Percentiles rank a stretch among this genome's conserved stretches.
Evolutionary conservation across 2,113 vertebrate species (phyloP).

Genomic region (Gymnobelideus leadbeateri): DNA sequence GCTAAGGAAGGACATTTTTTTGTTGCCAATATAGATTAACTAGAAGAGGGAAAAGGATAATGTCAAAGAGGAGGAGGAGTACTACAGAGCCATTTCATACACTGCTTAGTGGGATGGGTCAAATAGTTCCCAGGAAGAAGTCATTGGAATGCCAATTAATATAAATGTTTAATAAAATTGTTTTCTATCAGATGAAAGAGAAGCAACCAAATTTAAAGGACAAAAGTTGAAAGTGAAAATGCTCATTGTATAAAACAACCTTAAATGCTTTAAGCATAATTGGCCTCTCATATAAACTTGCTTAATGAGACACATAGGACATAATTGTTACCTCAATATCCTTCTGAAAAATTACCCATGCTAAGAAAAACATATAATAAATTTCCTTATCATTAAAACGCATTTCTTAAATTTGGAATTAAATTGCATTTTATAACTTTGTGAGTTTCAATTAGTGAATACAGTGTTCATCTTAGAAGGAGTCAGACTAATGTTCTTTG

Average conservation of each 20-base stretch:
- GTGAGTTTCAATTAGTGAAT: constrained; percentile 13
- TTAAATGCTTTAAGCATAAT: constrained; percentile 26
- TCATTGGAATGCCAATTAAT: not conserved
- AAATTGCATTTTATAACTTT: not conserved
- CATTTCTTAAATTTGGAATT: constrained; percentile 32
- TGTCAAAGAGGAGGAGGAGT: not conserved
- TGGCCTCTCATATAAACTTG: constrained; percentile 24
- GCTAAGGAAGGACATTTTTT: not conserved
- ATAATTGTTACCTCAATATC: not conserved
- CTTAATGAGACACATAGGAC: constrained; percentile 8
- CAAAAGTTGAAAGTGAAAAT: not conserved
- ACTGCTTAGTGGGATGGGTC: not conserved
- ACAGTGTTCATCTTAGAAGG: not conserved
- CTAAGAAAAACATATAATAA: not conserved
- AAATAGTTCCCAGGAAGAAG: not conserved
- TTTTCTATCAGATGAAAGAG: not conserved
- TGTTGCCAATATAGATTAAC: not conserved
- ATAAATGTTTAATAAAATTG: not conserved
- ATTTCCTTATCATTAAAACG: constrained; percentile 44
- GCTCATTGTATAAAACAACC: not conserved
- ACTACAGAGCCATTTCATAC: not conserved
- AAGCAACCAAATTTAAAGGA: constrained; percentile 41
- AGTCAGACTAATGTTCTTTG: not conserved
- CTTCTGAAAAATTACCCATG: not conserved
- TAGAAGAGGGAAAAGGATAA: not conserved